Base-by-base conservation (phyloP, 1,140 invertebrate genomes). In the Charaxes varanes region DNA sequence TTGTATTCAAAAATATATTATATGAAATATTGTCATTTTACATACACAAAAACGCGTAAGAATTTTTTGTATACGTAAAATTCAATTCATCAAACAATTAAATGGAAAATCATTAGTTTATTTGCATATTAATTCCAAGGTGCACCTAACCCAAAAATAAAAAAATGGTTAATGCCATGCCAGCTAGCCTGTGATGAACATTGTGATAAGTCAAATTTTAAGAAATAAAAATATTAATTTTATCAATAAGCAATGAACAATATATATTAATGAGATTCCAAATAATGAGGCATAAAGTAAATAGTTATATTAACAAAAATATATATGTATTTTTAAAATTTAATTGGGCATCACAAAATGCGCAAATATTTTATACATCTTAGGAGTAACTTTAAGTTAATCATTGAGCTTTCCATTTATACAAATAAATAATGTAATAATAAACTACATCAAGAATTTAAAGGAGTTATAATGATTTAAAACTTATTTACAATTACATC, bases 401-500 rank as follows among this genome's bases (percentile, higher is more conserved):
- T 64, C 65, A 77, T 81, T 82, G 78, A 82, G 78, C 78, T 82
- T 79, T 67, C 66, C 37, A 68, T 82, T 72, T 79, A 82, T 79
- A 82, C 72, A 82, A 81, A 79, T 81, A 79, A 81, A 79, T 81
- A 79, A 68, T 73, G 59, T 62, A 44, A 58, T n/a, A n/a, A n/a
- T 64, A 61, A 52, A 63, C 55, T 72, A 77, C 53, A 61, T 48
- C 46, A 41, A 69, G 44, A 56, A 52, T 62, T 45, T 54, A 31
- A 48, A 23, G 38, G 53, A 43, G 46, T 35, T 30, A 45, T 41
- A 51, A 42, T 43, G 34, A 40, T 57, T 51, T 48, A 56, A 52
- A 42, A 41, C 11, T 40, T 59, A 65, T 47, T 42, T 54, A 54
- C 28, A 54, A 31, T 52, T 42, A 41, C 47, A 40, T 40, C 36